Conservation (phyloP, 2,888 invertebrate genomes). For the Leptinotarsa peninsularis region DNA sequence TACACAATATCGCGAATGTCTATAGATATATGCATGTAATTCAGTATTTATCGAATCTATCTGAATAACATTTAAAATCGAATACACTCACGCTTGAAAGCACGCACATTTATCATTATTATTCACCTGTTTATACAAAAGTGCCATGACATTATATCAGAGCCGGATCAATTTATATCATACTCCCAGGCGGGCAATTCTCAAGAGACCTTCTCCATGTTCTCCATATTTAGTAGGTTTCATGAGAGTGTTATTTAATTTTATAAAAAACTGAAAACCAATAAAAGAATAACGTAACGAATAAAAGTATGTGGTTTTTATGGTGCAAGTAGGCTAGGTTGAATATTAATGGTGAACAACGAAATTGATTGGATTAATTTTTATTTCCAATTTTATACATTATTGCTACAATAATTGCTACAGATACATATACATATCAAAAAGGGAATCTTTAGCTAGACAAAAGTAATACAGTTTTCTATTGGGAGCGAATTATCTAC, state of each 20-base stretch:
- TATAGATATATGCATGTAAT: not conserved
- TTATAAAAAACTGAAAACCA: not conserved
- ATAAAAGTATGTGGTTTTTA: too few relatives aligned
- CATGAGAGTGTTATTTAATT: not conserved
- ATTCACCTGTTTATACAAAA: not conserved
- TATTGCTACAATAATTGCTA: too few relatives aligned
- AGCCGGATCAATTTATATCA: not conserved
- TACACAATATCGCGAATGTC: not conserved
- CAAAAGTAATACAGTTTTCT: too few relatives aligned
- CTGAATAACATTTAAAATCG: not conserved
- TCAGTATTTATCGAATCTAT: not conserved
- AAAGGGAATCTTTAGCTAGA: too few relatives aligned
- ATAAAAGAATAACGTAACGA: not conserved
- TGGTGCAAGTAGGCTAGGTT: too few relatives aligned
- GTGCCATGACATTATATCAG: not conserved
- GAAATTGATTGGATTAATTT: too few relatives aligned
- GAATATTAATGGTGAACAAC: too few relatives aligned
- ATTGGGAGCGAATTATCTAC: too few relatives aligned
- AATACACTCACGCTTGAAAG: not conserved
- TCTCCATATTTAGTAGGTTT: not conserved
- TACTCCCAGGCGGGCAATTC: not conserved
- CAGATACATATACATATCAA: too few relatives aligned
- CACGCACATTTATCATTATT: conserved; percentile 4
- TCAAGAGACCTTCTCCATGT: not conserved
- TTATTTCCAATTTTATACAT: too few relatives aligned